Evolutionary conservation across 1,140 invertebrate species (phyloP), one percentile per base, ranked within the genome.

Genomic region (Apis mellifera): DNA sequence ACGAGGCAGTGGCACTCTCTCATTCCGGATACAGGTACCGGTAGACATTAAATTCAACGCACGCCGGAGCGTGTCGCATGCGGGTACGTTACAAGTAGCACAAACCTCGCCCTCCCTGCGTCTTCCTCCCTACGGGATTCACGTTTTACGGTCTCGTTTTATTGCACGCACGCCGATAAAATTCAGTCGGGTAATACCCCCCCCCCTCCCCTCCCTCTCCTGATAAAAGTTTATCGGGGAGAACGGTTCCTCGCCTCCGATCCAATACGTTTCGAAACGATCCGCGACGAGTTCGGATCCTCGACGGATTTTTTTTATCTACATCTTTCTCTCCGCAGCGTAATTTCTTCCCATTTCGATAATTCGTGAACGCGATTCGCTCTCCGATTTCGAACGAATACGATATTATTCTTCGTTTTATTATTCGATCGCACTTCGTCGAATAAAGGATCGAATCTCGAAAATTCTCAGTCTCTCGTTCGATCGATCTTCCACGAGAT

Each of bases 11-110:
- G n/a, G 75, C 42, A 70, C 66, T 77, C 66, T 77, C 50, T 42
- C 76, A 71, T 59, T 81, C 68, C 55, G 55, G 55, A 75, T 75
- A 86, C 84, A 64, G 70, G 68, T 82, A 60, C 78, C 59, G 57
- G 57, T 42, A 21, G 70, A 23, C 81, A 86, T 88, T 88, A 83
- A 87, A 88, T 88, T 85, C 86, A 68, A 77, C 60, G 66, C 86
- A 84, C 86, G 83, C 85, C 86, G 54, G 48, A 19, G 48, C 21
- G 66, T 21, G 52, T 52, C 75, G 72, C 71, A 87, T 87, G 86
- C 86, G 86, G 86, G 85, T 26, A 75, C 60, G 60, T 23, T 54
- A 66, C 76, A 79, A 83, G 59, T 83, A 72, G 81, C n/a, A 77
- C 66, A 82, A 57, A 81, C 52, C 21, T 69, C 15, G 8, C 42